Evolutionary conservation across 2,888 invertebrate species (phyloP).

Genomic region (Rugalucina vietnamica): DNA sequence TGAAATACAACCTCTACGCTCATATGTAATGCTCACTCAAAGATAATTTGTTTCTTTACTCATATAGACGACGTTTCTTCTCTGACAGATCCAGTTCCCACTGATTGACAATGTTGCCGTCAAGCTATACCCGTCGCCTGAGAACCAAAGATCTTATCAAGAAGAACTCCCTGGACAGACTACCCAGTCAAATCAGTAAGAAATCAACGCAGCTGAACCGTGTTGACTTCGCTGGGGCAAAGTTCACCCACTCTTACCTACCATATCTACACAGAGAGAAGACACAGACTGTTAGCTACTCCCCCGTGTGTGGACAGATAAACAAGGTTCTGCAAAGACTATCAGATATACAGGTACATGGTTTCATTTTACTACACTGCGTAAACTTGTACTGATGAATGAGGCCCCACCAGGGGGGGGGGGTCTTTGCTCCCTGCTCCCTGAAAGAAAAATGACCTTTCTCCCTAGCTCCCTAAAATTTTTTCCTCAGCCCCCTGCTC

Average conservation of each 20-base stretch:
- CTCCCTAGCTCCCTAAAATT: no score
- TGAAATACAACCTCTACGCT: no score
- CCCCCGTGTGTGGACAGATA: slow-evolving; percentile 57
- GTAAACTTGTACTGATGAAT: no score
- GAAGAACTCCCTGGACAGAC: slow-evolving; percentile 37
- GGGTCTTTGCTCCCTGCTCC: no score
- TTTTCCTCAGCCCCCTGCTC: no score
- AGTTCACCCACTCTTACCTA: slow-evolving; percentile 47
- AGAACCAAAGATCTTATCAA: slow-evolving; percentile 55
- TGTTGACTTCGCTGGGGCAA: slow-evolving; percentile 41
- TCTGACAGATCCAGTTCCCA: no score
- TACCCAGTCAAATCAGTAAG: slow-evolving; percentile 20
- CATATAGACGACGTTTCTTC: no score
- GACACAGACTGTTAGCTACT: slow-evolving; percentile 41
- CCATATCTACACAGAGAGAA: slow-evolving; percentile 45
- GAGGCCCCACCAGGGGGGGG: no score
- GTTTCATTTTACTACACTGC: no score
- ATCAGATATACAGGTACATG: slow-evolving; percentile 35
- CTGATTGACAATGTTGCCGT: slow-evolving; percentile 60
- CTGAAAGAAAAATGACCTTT: no score
- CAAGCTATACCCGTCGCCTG: slow-evolving; percentile 57
- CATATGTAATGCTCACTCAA: no score
- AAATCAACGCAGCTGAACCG: slow-evolving; percentile 40
- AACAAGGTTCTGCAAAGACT: slow-evolving; percentile 52
- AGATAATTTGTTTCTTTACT: no score